Base-by-base conservation (phyloP, 1,140 invertebrate species). In the Bombus waltoni region DNA sequence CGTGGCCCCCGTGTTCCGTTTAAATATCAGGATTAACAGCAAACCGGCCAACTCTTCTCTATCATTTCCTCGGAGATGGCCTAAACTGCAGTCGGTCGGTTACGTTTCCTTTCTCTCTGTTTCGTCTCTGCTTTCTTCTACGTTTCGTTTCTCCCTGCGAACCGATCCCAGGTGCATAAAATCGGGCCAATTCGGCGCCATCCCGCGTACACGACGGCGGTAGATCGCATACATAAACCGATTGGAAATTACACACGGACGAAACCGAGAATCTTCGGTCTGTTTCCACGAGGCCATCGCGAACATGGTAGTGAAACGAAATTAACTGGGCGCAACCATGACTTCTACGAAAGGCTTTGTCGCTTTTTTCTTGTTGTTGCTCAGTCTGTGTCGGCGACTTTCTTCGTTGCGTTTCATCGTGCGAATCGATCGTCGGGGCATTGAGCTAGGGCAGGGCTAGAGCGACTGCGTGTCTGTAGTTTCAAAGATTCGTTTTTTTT, bases 11-110 rank as follows among this genome's bases (percentile, higher is more conserved):
- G 77, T 87, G 88, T 90, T 88, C 88, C 86, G 88, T 94, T 93
- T 94, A 94, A 94, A 93, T 90, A 93, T 94, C 92, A 75, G 83
- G 76, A 91, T 90, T 87, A 88, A 82, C 85, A 74, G 74, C 77
- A 79, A 42, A 66, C 75, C 42, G 28, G 35, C 47, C 68, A 72
- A 40, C 53, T 42, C 62, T 86, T 88, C 90, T 93, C 91, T 93
- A 89, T 93, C 92, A 93, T 93, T 93, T 93, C 80, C 80, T 74
- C 47, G 68, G 70, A 83, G 73, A 85, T 88, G 77, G 70, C 76
- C 81, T 89, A 89, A 77, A 89, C 87, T 71, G 83, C 81, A 79
- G 8, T 3, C 90, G 76, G 59, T 68, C 25, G 66, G 76, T 88
- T 89, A 85, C 78, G 75, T 91, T 92, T 89, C 88, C 87, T 83